Evolutionary conservation across 2,888 invertebrate genomes (phyloP), one percentile per base, ranked within the genome.

Genomic region (Tuta absoluta): DNA sequence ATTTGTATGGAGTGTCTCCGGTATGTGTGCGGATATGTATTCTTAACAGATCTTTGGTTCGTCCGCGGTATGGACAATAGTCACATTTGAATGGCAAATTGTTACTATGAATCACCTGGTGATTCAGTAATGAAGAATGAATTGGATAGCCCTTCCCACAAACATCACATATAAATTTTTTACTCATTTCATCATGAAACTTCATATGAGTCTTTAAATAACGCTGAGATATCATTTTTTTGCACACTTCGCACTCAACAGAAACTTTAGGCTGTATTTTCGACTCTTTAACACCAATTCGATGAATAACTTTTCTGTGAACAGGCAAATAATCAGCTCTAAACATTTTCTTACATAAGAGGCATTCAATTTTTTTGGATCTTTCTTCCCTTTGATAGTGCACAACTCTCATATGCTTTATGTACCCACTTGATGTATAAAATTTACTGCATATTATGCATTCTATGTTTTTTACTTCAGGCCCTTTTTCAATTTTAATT

Each of bases 51-150:
- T 69, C 79, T 48, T 74, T 66, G 67, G 78, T 77, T 21, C 78
- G 72, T 0, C 79, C 81, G 57, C 72, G 68, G 56, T 82, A 82
- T 0, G 82, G 82, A 65, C 82, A 82, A 64, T 76, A 77, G 24
- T 75, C 72, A 63, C 82, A 82, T 71, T 79, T 74, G 63, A 67
- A 78, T 66, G 79, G 78, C 23, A 79, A 71, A 53, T 75, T 77
- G 37, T 68, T 73, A 5, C 72, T 72, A 60, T 82, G 82, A 17
- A 72, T 78, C 21, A 80, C 63, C 45, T 63, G 64, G 61, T 82
- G 82, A 2, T 75, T 76, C 63, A 72, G 70, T 23, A 81, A 78
- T 37, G 76, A 68, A 48, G 75, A 76, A 19, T 57, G 63, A 19
- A 72, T 68, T 63, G 67, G 71, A 41, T 77, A 77, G 33, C 71